Conservation (phyloP, 2,113 vertebrate species). For the Anarhynchus alexandrinus region DNA sequence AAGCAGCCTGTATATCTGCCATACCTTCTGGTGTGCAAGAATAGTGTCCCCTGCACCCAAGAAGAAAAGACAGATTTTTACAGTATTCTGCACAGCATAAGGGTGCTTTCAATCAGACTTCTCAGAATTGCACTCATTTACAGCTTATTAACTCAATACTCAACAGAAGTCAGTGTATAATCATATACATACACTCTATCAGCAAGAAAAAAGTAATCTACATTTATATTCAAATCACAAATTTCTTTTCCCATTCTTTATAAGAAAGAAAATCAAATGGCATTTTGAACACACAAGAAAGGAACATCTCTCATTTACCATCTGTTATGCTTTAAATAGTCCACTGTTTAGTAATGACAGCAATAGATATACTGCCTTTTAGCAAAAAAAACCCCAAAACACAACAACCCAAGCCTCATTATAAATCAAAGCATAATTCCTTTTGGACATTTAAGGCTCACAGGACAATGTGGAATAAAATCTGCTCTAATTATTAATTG, state of each 20-base stretch:
- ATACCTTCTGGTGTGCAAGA: not conserved
- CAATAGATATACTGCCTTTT: not conserved
- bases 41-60: not conserved
- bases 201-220: not conserved
- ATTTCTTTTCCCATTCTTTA: not conserved
- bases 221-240: accelerated
- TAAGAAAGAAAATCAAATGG: not conserved
- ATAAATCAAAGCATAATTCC: not conserved
- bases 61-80: not conserved
- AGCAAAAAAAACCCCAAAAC: not conserved
- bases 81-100: not conserved
- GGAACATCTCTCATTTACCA: not conserved
- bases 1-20: not conserved
- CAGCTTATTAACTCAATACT: not conserved
- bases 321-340: not conserved
- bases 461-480: not conserved
- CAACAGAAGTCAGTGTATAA: not conserved
- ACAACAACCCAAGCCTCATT: not conserved
- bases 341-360: not conserved
- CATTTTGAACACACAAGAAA: not conserved
- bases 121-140: not conserved
- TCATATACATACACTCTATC: not conserved
- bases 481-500: not conserved
- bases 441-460: not conserved
- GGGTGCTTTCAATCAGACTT: not conserved